Evolutionary conservation across 2,888 invertebrate species (phyloP).

Genomic region (Eurois occulta): DNA sequence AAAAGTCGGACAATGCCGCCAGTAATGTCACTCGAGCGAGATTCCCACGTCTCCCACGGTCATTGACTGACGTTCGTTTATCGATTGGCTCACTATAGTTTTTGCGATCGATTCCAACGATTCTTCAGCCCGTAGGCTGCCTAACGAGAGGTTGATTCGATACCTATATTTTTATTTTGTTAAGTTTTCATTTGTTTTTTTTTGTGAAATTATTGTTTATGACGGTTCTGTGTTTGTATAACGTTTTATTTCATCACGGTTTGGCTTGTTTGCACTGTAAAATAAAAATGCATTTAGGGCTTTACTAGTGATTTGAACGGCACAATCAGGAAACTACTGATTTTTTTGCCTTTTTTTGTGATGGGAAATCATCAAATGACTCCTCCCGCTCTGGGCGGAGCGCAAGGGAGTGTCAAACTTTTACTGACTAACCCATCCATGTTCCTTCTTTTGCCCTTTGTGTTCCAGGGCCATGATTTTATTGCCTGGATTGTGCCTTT

Average conservation of each 20-base stretch:
- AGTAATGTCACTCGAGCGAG: conserved; percentile 78
- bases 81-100: conserved; percentile 80
- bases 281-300: no score
- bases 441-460: no score
- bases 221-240: not conserved
- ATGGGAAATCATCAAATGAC: no score
- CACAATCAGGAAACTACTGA: no score
- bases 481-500: no score
- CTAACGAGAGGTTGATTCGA: conserved; percentile 77
- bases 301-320: no score
- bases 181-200: conserved; percentile 31
- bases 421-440: no score
- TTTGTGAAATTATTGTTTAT: conserved; percentile 30
- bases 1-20: conserved; percentile 62
- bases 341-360: no score
- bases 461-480: no score
- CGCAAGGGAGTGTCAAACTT: no score
- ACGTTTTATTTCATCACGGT: not conserved
- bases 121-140: conserved; percentile 74
- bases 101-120: conserved; percentile 81
- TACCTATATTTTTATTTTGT: conserved; percentile 37
- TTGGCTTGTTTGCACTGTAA: not conserved
- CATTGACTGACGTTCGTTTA: conserved; percentile 79
- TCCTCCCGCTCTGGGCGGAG: no score
- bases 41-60: conserved; percentile 87